phyloP scores from a whole-genome alignment of 2,113 vertebrate species.

The Camelus dromedarius region DNA sequence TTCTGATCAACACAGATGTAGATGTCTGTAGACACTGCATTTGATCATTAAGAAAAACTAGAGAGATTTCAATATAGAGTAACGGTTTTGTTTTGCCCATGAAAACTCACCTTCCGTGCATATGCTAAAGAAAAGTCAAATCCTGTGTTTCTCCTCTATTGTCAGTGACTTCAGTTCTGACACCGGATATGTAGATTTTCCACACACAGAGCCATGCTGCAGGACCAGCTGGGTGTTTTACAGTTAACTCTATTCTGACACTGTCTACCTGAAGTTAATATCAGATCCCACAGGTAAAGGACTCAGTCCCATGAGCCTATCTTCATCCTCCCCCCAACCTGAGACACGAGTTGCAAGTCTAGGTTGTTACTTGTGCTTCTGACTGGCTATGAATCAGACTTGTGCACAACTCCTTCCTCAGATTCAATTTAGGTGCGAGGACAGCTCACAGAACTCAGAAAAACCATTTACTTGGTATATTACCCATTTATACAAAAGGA shows the following conservation, averaged over 20 bases:
- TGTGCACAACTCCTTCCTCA: neutral
- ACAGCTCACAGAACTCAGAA: neutral
- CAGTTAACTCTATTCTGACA: neutral
- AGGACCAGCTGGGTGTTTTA: neutral
- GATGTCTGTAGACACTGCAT: neutral
- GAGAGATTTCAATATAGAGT: conserved; percentile 3
- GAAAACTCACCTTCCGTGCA: neutral
- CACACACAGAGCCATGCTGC: neutral
- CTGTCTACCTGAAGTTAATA: neutral
- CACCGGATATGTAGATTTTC: neutral
- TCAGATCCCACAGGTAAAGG: neutral
- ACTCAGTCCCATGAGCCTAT: neutral
- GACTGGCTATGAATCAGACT: neutral
- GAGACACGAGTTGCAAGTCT: neutral
- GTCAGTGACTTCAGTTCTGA: neutral
- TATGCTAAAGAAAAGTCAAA: neutral
- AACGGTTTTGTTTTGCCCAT: neutral
- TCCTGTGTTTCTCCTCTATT: neutral
- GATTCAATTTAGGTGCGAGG: neutral
- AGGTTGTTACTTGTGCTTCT: neutral
- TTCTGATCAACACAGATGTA: conserved; percentile 16
- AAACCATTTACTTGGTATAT: neutral
- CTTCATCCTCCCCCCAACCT: neutral
- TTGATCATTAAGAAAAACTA: conserved; percentile 23
- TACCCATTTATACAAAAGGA: neutral